Evolutionary conservation across 2,113 vertebrate species (phyloP).

Genomic region (Callionymus lyra): DNA sequence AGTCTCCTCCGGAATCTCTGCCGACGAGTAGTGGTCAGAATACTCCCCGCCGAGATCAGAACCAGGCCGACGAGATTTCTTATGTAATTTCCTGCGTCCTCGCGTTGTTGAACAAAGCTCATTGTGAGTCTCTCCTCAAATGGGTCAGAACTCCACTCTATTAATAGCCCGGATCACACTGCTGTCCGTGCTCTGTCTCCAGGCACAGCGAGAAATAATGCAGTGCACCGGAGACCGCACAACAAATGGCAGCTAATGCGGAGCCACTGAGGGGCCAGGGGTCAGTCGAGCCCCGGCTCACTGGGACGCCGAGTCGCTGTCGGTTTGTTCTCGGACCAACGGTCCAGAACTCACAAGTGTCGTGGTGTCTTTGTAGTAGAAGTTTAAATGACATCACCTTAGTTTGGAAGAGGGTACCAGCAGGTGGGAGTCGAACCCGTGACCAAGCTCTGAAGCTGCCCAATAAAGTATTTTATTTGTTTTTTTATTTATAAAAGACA

Average conservation of each 20-base stretch:
- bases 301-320: conserved; percentile 4
- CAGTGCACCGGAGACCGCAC: conserved; percentile 20
- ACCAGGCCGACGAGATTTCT: too few species aligned
- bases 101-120: conserved; percentile 7
- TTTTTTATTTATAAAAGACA: too few species aligned
- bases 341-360: neutral
- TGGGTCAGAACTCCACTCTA: conserved; percentile 25
- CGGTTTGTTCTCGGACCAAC: conserved; percentile 7
- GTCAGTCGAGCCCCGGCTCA: conserved; percentile 19
- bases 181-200: conserved; percentile 13
- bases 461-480: too few species aligned
- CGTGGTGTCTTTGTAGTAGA: too few species aligned
- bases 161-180: conserved; percentile 26
- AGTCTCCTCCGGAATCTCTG: too few species aligned
- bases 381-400: too few species aligned
- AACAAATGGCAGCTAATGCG: conserved; percentile 21
- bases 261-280: conserved; percentile 16
- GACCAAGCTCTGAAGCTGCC: too few species aligned
- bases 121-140: conserved; percentile 4
- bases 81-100: neutral
- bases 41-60: too few species aligned
- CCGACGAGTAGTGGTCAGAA: too few species aligned
- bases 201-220: conserved; percentile 20
- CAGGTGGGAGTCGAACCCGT: too few species aligned
- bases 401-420: too few species aligned